These are phyloP conservation scores for Tillus elongatus DNA, from an alignment of 2,888 invertebrate species.

Conservation along the genomic window DNA sequence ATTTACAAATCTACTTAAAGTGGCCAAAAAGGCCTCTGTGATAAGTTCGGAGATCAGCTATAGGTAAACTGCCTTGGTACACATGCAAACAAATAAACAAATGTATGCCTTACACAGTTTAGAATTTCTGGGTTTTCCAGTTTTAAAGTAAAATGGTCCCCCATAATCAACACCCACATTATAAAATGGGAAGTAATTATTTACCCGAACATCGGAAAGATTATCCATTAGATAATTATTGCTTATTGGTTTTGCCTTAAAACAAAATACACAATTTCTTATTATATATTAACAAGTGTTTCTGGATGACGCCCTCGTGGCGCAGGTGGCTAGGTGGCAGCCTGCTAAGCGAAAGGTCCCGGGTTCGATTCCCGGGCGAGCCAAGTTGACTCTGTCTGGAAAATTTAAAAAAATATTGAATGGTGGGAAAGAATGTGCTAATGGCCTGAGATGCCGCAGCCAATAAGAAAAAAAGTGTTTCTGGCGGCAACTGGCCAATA, in stretches of 20 bases:
- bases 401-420: no score
- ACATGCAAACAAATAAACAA: slow-evolving; percentile 23
- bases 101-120: slow-evolving; percentile 21
- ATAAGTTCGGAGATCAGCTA: slow-evolving; percentile 17
- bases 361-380: no score
- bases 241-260: slow-evolving; percentile 16
- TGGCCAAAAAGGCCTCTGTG: slow-evolving; percentile 16
- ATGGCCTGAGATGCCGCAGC: no score
- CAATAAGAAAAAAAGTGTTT: slow-evolving; percentile 15
- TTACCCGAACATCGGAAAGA: slow-evolving; percentile 21
- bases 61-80: slow-evolving; percentile 19
- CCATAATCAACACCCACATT: no score
- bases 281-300: slow-evolving; percentile 19
- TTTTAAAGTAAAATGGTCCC: slow-evolving; percentile 24
- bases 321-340: no score
- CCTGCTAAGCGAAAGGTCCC: no score
- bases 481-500: slow-evolving; percentile 25
- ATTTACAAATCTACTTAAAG: slow-evolving; percentile 19
- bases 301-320: no score
- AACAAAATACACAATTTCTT: slow-evolving; percentile 20
- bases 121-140: slow-evolving; percentile 17
- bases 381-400: no score
- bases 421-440: no score
- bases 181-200: slow-evolving; percentile 19
- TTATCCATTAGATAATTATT: slow-evolving; percentile 23